Base-by-base conservation (phyloP, 2,888 invertebrate genomes). In the Laspeyria flexula region DNA sequence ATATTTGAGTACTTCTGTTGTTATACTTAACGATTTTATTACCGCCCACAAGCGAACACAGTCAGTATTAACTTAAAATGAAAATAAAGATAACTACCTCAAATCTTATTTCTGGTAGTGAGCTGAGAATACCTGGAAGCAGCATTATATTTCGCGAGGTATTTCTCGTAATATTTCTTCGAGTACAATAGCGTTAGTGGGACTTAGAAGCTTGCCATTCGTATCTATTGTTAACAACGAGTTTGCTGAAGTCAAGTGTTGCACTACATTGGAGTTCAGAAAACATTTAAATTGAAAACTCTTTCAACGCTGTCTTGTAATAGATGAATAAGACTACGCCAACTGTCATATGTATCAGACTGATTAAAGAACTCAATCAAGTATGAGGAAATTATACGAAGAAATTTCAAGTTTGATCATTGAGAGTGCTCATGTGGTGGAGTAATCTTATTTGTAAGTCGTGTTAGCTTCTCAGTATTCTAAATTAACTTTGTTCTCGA, bases 401-500 rank as follows among this genome's bases (percentile, higher is more conserved):
- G 55, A 47, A 50, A 59, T 48, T 43, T 53, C 13, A 16, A 55
- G 45, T 55, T 56, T 25, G 34, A 56, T 52, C 45, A 52, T 49
- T n/a, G n/a, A 44, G 51, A 46, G 43, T 27, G 43, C 38, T 43
- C 43, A 30, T 45, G 45, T 50, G 44, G 49, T 31, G 18, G 25
- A 42, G 47, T 60, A 67, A 61, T 61, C 41, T 57, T 54, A 49
- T 62, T 60, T 56, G 47, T 52, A 42, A 55, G 46, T 43, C 30
- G 25, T 42, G 25, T 51, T 47, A 60, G 49, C 47, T 55, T 48
- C 40, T 55, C 39, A 56, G 55, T 55, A 55, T 61, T 57, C 40
- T 43, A 59, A 60, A 61, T 63, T 55, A 60, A 48, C 48, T 61
- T 68, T 63, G 60, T 63, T 55, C 42, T 49, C 46, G 52, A 48